Conservation (phyloP, 2,888 invertebrate genomes). For the Dicroscelio sp. region DNA sequence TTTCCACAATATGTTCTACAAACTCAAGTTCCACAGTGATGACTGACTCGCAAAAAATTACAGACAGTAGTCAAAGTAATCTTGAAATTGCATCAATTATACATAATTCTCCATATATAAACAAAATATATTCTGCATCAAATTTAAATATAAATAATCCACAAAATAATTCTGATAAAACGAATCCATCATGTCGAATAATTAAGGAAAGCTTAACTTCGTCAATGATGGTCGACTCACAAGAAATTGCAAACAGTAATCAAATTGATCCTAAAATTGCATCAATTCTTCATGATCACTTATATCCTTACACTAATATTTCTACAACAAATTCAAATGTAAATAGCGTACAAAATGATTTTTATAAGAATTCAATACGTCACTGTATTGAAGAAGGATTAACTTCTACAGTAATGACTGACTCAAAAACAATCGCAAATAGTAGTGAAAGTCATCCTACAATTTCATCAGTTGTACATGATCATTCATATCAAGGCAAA, state of each 20-base stretch:
- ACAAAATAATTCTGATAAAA: too few species aligned
- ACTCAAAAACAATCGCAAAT: not conserved
- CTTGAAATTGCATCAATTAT: too few species aligned
- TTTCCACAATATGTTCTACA: not conserved
- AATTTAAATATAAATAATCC: too few species aligned
- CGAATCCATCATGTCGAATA: too few species aligned
- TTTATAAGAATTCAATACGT: not conserved
- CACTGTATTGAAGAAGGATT: not conserved
- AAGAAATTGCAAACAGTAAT: not conserved
- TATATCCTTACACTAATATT: not conserved
- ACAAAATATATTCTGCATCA: too few species aligned
- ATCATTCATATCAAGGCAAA: not conserved
- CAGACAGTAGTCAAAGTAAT: not conserved
- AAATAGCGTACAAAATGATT: not conserved
- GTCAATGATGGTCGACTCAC: not conserved
- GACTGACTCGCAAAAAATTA: not conserved
- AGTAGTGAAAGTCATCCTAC: not conserved
- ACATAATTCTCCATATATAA: not conserved
- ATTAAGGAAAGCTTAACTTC: not conserved
- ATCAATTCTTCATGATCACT: not conserved
- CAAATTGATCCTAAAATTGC: not conserved
- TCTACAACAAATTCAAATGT: not conserved
- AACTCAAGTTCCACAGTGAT: not conserved
- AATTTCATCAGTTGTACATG: not conserved
- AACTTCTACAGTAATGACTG: not conserved